Evolutionary conservation across 2,113 vertebrate species (phyloP).

Genomic region (Pao palembangensis): DNA sequence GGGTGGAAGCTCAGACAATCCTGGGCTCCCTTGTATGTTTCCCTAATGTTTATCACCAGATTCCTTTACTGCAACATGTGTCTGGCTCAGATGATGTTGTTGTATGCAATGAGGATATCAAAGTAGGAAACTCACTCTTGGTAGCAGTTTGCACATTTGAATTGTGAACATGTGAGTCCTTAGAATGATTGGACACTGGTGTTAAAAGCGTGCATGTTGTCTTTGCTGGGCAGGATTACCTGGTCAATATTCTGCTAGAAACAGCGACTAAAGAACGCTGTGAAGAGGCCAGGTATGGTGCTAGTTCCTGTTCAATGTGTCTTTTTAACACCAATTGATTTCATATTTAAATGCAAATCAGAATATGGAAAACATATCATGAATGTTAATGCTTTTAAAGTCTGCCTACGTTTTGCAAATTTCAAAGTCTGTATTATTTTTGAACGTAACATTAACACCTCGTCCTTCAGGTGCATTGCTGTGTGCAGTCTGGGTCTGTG

Average conservation of each 20-base stretch:
- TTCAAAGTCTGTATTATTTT: background rate
- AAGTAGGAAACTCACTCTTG: slow-evolving; percentile 71
- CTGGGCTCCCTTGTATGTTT: slow-evolving; percentile 96
- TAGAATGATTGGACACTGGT: background rate
- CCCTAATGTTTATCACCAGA: slow-evolving; percentile 87
- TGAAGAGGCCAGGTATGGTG: slow-evolving; percentile 89
- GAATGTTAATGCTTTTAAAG: no score
- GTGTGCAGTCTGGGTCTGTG: slow-evolving; percentile 92
- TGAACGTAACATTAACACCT: background rate
- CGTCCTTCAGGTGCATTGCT: slow-evolving; percentile 83
- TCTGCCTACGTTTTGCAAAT: background rate
- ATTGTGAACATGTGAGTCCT: background rate
- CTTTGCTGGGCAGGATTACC: slow-evolving; percentile 77
- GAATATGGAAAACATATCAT: no score
- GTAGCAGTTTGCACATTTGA: background rate
- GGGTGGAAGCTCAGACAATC: slow-evolving; percentile 89
- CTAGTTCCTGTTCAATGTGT: background rate
- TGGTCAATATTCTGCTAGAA: slow-evolving; percentile 88
- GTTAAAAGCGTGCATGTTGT: background rate
- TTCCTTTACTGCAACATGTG: slow-evolving; percentile 76
- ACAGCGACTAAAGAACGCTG: slow-evolving; percentile 87
- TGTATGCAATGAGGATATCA: slow-evolving; percentile 79
- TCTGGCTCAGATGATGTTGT: slow-evolving; percentile 71
- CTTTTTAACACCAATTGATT: background rate
- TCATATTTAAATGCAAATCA: background rate